phyloP scores from a whole-genome alignment of 2,113 vertebrate genomes.

The Chionodraco myersi region DNA sequence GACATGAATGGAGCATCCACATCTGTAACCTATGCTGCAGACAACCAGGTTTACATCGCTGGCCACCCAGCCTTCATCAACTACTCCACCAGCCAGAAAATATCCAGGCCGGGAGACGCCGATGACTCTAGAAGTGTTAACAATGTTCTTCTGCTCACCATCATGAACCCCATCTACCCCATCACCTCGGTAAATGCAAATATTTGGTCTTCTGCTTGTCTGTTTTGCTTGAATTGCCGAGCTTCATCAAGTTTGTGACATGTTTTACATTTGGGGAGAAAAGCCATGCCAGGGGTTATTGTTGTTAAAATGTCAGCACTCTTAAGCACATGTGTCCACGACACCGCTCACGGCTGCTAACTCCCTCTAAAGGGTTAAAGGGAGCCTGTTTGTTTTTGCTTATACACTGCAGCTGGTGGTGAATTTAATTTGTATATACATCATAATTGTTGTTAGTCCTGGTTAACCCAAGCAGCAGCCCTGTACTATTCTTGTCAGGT shows the following conservation, averaged over 20 bases:
- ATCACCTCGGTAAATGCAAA: slow-evolving; percentile 87
- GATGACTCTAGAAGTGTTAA: slow-evolving; percentile 93
- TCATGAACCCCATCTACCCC: slow-evolving; percentile 94
- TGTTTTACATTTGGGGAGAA: neutral
- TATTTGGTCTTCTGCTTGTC: accelerated
- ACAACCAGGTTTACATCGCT: slow-evolving; percentile 96
- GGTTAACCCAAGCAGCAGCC: no score
- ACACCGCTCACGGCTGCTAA: no score
- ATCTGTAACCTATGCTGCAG: slow-evolving; percentile 94
- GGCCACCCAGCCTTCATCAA: slow-evolving; percentile 96
- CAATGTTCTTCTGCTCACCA: slow-evolving; percentile 95
- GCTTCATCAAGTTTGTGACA: neutral
- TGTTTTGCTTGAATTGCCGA: neutral
- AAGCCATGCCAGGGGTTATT: no score
- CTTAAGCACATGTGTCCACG: no score
- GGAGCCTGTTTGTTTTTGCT: no score
- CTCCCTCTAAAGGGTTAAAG: no score
- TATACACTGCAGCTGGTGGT: no score
- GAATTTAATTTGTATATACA: no score
- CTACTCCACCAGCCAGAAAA: slow-evolving; percentile 98
- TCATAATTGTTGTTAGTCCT: no score
- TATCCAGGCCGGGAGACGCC: slow-evolving; percentile 92
- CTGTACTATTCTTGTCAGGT: no score
- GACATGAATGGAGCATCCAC: slow-evolving; percentile 94
- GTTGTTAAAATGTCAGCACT: no score